phyloP scores from a whole-genome alignment of 2,797 vertebrate species.

The Adrianichthys oophorus region DNA sequence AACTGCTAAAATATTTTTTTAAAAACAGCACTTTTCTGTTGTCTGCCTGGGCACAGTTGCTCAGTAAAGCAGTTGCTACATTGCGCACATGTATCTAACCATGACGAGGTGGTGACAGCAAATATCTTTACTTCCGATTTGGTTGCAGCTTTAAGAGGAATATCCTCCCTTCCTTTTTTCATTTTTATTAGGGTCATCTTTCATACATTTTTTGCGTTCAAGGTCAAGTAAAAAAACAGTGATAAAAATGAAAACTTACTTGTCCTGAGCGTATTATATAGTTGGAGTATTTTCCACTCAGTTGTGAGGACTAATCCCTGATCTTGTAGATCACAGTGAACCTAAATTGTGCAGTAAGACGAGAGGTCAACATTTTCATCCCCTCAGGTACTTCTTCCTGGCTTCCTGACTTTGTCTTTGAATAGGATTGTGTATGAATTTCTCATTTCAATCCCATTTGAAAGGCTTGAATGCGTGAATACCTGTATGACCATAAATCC shows the following conservation, averaged over 20 bases:
- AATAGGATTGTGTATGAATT: slow-evolving; percentile 25
- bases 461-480: slow-evolving; percentile 32
- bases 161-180: slow-evolving; percentile 37
- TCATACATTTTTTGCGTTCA: slow-evolving; percentile 45
- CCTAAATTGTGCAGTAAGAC: slow-evolving; percentile 45
- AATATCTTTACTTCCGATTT: slow-evolving; percentile 52
- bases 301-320: slow-evolving; percentile 3
- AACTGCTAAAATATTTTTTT: too few relatives aligned
- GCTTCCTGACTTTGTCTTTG: slow-evolving; percentile 50
- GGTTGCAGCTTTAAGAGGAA: slow-evolving; percentile 46
- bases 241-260: background rate
- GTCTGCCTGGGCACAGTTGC: too few relatives aligned
- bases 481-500: slow-evolving; percentile 63
- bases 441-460: slow-evolving; percentile 36
- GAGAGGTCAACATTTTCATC: slow-evolving; percentile 48
- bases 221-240: slow-evolving; percentile 60
- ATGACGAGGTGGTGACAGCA: slow-evolving; percentile 40
- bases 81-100: slow-evolving; percentile 15
- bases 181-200: slow-evolving; percentile 29
- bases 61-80: too few relatives aligned
- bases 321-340: slow-evolving; percentile 33
- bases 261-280: too few relatives aligned
- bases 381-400: slow-evolving; percentile 26
- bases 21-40: too few relatives aligned
- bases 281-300: background rate